Conservation (phyloP, 2,888 invertebrate species). For the Epicampocera succincta region DNA sequence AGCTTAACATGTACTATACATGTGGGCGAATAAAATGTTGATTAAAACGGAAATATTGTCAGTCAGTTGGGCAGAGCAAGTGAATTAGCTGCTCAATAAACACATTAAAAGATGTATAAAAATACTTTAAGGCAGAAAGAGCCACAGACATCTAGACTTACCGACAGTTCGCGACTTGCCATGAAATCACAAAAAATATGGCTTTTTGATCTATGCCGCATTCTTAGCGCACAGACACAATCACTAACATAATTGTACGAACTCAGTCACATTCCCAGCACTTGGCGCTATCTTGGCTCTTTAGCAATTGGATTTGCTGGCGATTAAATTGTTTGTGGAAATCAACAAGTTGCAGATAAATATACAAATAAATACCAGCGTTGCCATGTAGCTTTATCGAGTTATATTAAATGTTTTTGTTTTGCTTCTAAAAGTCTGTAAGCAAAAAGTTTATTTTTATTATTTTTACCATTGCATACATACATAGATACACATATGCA, state of each 20-base stretch:
- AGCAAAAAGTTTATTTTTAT: no score
- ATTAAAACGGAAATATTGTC: constrained; percentile 72
- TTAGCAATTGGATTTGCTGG: constrained; percentile 40
- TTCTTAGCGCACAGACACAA: constrained; percentile 12
- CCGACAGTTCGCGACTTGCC: constrained; percentile 79
- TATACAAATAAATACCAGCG: no score
- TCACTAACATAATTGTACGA: neutral
- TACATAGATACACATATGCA: no score
- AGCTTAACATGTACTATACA: no score
- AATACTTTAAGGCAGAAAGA: constrained; percentile 55
- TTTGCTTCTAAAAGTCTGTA: no score
- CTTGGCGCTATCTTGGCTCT: constrained; percentile 65
- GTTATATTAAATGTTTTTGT: no score
- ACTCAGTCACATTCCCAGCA: constrained; percentile 26
- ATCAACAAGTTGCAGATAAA: constrained; percentile 40
- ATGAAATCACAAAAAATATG: constrained; percentile 77
- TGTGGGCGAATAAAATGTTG: constrained; percentile 3
- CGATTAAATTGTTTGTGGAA: constrained; percentile 60
- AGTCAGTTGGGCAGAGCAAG: constrained; percentile 50
- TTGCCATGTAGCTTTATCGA: neutral
- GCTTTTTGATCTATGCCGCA: constrained; percentile 79
- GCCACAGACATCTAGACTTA: constrained; percentile 65
- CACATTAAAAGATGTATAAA: constrained; percentile 58
- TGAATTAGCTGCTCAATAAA: constrained; percentile 53
- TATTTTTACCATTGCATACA: no score